Conservation (phyloP, 2,797 vertebrate species). For the Labroides dimidiatus region DNA sequence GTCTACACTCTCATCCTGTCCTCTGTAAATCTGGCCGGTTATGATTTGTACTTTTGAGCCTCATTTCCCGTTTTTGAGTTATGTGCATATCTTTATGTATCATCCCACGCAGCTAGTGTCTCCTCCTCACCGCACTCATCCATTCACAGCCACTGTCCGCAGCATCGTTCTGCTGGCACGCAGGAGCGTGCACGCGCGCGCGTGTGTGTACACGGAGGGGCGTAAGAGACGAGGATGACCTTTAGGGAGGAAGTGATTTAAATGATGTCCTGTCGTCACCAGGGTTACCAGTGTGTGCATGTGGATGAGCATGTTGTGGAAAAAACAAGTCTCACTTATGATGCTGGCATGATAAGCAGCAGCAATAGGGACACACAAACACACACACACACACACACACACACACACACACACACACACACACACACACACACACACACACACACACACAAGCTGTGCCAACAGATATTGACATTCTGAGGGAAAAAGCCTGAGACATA, state of each 20-base stretch:
- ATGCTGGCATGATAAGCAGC: constrained; percentile 26
- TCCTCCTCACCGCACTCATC: constrained; percentile 30
- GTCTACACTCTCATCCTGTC: constrained; percentile 22
- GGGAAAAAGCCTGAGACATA: constrained; percentile 30
- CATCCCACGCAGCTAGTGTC: constrained; percentile 50
- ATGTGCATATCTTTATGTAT: constrained; percentile 37
- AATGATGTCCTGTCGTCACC: constrained; percentile 70
- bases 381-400: not conserved
- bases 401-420: not conserved
- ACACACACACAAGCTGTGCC: constrained; percentile 9
- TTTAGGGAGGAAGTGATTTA: constrained; percentile 76
- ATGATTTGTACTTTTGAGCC: constrained; percentile 47
- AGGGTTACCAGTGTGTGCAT: constrained; percentile 64
- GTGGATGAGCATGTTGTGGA: constrained; percentile 61
- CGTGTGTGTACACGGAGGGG: constrained; percentile 2
- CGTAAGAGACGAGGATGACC: constrained; percentile 72
- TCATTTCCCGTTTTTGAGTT: constrained; percentile 40
- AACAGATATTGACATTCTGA: constrained; percentile 45
- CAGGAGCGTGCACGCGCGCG: constrained; percentile 1
- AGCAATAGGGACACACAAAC: not conserved
- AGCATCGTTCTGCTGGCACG: constrained; percentile 33
- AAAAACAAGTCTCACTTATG: constrained; percentile 57
- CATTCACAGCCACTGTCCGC: constrained; percentile 38
- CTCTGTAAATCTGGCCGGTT: constrained; percentile 25
- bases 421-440: not conserved